These are phyloP conservation scores for Lasioglossum pauxillum DNA, from an alignment of 2,888 invertebrate species.

Conservation along the genomic window DNA sequence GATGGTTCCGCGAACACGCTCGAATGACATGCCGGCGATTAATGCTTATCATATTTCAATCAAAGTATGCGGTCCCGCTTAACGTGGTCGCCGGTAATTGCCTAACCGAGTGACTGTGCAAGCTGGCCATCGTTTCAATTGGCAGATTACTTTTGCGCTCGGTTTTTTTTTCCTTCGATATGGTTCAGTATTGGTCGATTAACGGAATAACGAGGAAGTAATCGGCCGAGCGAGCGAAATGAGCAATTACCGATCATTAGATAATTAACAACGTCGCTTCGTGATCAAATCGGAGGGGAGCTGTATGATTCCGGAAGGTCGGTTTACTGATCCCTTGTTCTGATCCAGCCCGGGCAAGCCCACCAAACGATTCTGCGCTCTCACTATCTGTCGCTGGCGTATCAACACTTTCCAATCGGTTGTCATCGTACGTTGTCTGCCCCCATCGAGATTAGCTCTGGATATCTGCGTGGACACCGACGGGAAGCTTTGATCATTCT, in stretches of 20 bases:
- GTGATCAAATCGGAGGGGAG: conserved; percentile 25
- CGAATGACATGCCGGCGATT: conserved; percentile 44
- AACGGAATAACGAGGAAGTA: conserved; percentile 53
- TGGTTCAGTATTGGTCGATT: conserved; percentile 25
- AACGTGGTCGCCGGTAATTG: conserved; percentile 40
- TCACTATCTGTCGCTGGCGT: conserved; percentile 17
- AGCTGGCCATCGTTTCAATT: conserved; percentile 43
- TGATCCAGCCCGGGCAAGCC: conserved; percentile 21
- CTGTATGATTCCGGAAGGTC: conserved; percentile 37
- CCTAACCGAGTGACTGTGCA: conserved; percentile 56
- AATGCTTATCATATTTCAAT: conserved; percentile 54
- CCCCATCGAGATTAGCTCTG: neutral
- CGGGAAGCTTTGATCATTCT: neutral
- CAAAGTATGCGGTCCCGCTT: conserved; percentile 40
- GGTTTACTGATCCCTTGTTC: conserved; percentile 21
- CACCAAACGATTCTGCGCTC: conserved; percentile 12
- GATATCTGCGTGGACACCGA: neutral
- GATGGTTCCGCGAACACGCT: conserved; percentile 27
- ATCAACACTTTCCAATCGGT: conserved; percentile 30
- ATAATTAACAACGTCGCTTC: conserved; percentile 55
- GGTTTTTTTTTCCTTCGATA: neutral
- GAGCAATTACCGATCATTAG: conserved; percentile 57
- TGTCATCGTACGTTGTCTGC: neutral
- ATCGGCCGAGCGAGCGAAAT: conserved; percentile 40
- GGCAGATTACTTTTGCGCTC: conserved; percentile 39